Evolutionary conservation across 2,113 vertebrate species (phyloP).

Genomic region (Tychaedon coryphoeus): DNA sequence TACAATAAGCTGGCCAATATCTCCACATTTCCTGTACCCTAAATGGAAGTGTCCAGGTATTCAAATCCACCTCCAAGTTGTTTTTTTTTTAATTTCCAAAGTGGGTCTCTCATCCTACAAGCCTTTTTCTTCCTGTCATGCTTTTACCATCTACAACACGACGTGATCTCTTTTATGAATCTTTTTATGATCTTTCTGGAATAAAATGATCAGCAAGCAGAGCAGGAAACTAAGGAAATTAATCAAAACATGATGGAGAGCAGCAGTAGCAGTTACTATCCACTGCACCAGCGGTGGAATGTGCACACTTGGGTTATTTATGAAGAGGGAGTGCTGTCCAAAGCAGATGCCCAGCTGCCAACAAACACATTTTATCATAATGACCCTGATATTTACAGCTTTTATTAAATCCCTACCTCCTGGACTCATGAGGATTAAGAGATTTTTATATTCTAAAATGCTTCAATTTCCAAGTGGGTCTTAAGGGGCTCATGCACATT

Average conservation of each 20-base stretch:
- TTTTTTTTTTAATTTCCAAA: neutral
- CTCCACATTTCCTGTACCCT: neutral
- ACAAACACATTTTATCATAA: neutral
- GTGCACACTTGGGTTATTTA: neutral
- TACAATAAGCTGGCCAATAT: neutral
- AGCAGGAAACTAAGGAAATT: conserved; percentile 20
- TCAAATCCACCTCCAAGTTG: neutral
- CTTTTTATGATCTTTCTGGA: neutral
- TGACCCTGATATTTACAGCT: neutral
- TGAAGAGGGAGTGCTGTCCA: neutral
- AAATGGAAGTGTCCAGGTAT: neutral
- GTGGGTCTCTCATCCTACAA: neutral
- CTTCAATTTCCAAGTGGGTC: neutral
- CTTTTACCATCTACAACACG: neutral
- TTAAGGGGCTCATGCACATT: neutral
- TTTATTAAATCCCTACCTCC: neutral
- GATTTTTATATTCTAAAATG: neutral
- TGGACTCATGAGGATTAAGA: neutral
- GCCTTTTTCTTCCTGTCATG: neutral
- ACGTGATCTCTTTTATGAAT: neutral
- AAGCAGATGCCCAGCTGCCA: neutral
- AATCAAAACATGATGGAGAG: conserved; percentile 8
- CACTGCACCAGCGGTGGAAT: neutral
- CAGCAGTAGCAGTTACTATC: neutral
- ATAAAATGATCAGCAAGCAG: neutral